phyloP scores from a whole-genome alignment of 2,797 vertebrate species.

The Coilia nasus region DNA sequence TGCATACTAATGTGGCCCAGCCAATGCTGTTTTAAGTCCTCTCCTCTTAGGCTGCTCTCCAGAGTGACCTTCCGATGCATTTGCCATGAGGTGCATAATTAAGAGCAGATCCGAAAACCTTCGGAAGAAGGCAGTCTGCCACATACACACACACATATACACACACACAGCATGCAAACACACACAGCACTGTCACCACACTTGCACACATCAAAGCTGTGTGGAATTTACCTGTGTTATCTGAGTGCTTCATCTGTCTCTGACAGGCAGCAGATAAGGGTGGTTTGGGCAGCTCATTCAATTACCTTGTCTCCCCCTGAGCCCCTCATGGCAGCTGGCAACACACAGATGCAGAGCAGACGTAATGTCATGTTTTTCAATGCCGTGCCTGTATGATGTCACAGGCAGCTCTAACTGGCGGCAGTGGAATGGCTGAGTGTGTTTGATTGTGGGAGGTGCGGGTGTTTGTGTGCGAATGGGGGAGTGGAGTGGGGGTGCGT shows the following conservation, averaged over 20 bases:
- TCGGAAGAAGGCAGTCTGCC: neutral
- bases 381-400: constrained; percentile 26
- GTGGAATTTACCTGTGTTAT: neutral
- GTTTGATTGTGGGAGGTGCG: neutral
- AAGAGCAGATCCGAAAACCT: neutral
- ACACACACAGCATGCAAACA: neutral
- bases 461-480: constrained; percentile 24
- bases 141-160: constrained; percentile 4
- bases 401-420: constrained; percentile 11
- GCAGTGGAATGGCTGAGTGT: constrained; percentile 5
- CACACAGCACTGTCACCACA: neutral
- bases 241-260: neutral
- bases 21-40: neutral
- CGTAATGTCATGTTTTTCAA: constrained; percentile 11
- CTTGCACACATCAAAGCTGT: constrained; percentile 1
- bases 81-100: constrained; percentile 8
- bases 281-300: neutral
- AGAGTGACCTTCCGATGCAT: neutral
- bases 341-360: constrained; percentile 1
- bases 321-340: neutral
- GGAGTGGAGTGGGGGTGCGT: constrained; percentile 13
- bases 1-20: constrained; percentile 15
- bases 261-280: constrained; percentile 10
- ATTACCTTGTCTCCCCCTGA: neutral
- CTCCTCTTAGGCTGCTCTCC: neutral